Base-by-base conservation (phyloP, 2,888 invertebrate species). In the Eutolmus rufibarbis region DNA sequence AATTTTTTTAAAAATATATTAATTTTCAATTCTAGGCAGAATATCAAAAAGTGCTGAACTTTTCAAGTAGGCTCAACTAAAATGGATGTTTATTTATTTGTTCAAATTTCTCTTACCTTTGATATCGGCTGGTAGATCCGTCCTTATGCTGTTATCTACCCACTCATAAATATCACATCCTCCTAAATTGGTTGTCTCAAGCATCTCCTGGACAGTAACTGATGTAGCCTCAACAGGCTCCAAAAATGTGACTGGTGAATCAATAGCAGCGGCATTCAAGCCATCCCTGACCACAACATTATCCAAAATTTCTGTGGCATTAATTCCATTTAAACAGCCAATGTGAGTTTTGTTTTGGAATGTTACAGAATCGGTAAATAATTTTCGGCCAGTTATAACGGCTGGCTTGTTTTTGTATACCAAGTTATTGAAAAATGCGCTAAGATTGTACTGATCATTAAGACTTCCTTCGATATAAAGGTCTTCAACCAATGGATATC, bases 91-190 rank as follows among this genome's bases (percentile, higher is more conserved):
- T n/a, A 7, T 51, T 51, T 51, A n/a, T 16, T 19, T 51, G 5
- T 51, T 51, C 0, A 16, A 51, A 51, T 46, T 56, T 16, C 16
- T 16, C 89, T 89, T 88, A 92, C 92, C 43, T 31, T 88, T 43
- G 5, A 91, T 87, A 77, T 89, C 88, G 86, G 90, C 89, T 90
- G 90, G 85, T 19, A 90, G 90, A 90, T 94, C 92, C n/a, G 93
- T 90, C 88, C 93, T 93, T 16, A 94, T 89, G 0, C 93, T 91
- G 88, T 93, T 92, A 3, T 90, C 88, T 16, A 91, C 89, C 94
- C 94, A 94, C 1, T 92, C 91, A 4, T 89, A 89, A 1, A 94
- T 87, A 84, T 92, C 90, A 86, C 93, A 91, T 1, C 92, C 93
- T 89, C 90, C 91, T 7, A 94, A 89, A 86, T 89, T 90, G 9